Base-by-base conservation (phyloP, 1,140 invertebrate genomes). In the Zaprionus nigranus region DNA sequence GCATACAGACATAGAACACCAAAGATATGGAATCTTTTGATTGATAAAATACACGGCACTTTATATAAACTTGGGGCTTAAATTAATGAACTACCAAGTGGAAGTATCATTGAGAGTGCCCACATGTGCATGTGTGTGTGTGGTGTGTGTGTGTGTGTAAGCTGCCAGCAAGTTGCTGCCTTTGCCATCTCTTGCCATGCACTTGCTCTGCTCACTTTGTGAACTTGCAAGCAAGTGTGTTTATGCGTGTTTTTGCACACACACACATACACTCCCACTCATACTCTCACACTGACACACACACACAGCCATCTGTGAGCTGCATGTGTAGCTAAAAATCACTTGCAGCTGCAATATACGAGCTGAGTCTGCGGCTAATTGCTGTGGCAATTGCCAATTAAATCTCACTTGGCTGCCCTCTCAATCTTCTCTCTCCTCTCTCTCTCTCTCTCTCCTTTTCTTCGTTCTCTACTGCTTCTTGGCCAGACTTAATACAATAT, bases 321-420 rank as follows among this genome's bases (percentile, higher is more conserved):
- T 46, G 40, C 40, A 46, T 46, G 46, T 54, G 34, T 20, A 38
- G 38, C 26, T 53, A 54, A 58, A 28, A 22, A 46, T 30, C 26
- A 38, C 38, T 59, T 51, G 38, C 26, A 61, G 56, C 20, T 46
- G 40, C 40, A 46, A 17, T n/a, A 46, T 17, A 46, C 36, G 49
- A 38, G 43, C 36, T 24, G 58, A 26, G 56, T 13, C 36, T 54
- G 51, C 28, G 62, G 51, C 59, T 75, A 62, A 62, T 76, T 76
- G 74, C 62, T 61, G 61, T 72, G 74, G 68, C 74, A 76, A 74
- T 72, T 76, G 74, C 36, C 74, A 76, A 76, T 76, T 76, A 72
- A 76, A 76, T 46, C 65, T 68, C 68, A 72, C 62, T 76, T 76
- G 71, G 61, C 61, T 38, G 61, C 43, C 53, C 43, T 34, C n/a